A percentile compares a stretch with the other conserved stretches of the same genome.
Evolutionary conservation across 1,140 invertebrate genomes (phyloP).

Genomic region (Artemia franciscana): DNA sequence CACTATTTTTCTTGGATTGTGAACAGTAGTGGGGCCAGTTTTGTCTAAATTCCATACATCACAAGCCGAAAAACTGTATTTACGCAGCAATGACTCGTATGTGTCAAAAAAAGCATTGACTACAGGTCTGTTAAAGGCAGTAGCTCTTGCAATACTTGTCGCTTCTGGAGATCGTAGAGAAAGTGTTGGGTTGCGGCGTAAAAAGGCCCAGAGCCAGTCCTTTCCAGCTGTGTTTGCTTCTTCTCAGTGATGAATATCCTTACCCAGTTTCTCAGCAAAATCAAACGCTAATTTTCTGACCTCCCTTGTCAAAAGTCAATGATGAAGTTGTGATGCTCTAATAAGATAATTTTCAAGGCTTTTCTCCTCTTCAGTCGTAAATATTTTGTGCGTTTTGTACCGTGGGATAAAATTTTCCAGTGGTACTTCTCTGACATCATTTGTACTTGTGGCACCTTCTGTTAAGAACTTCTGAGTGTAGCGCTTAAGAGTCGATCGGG

Average conservation of each 20-base stretch:
- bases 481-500: too few species aligned
- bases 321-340: not conserved
- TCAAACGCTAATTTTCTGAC: not conserved
- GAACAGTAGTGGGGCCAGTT: constrained; percentile 16
- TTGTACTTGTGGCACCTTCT: not conserved
- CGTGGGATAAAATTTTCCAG: not conserved
- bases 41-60: constrained; percentile 25
- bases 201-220: constrained; percentile 15
- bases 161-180: constrained; percentile 21
- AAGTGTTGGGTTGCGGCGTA: constrained; percentile 18
- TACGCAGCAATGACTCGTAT: constrained; percentile 15
- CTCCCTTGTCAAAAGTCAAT: not conserved
- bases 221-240: not conserved
- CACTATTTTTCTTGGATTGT: constrained; percentile 16
- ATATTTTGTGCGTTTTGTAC: not conserved
- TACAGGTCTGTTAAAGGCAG: constrained; percentile 20
- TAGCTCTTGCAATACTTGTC: constrained; percentile 18
- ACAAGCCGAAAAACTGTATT: constrained; percentile 18
- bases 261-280: not conserved
- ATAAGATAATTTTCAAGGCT: not conserved
- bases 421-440: not conserved
- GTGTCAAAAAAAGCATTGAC: constrained; percentile 18
- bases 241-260: not conserved
- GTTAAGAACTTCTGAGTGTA: not conserved
- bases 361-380: not conserved